These are phyloP conservation scores for Camptogramma bilineatum DNA, from an alignment of 2,888 invertebrate genomes.

Conservation along the genomic window DNA sequence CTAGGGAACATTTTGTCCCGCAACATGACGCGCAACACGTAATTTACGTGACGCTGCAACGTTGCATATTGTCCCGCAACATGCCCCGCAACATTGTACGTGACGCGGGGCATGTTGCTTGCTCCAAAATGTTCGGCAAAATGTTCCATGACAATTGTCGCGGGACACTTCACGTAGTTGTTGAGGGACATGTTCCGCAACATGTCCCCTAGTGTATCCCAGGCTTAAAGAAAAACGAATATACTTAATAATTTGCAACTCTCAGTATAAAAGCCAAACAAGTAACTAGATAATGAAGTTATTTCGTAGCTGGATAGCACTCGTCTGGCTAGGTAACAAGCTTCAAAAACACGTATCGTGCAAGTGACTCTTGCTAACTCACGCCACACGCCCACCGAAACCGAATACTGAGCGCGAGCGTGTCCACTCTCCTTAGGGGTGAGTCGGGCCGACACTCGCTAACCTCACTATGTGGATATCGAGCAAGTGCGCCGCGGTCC, in stretches of 20 bases:
- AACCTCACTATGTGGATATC: conserved; percentile 30
- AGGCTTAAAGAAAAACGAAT: too few relatives aligned
- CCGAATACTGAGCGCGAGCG: conserved; percentile 13
- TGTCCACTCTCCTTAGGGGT: conserved; percentile 13
- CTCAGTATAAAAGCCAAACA: conserved; percentile 4
- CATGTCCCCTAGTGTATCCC: too few relatives aligned
- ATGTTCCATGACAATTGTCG: too few relatives aligned
- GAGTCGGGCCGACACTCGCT: conserved; percentile 4
- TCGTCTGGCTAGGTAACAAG: conserved; percentile 35
- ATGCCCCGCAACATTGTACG: too few relatives aligned
- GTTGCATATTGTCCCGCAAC: too few relatives aligned
- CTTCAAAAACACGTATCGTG: conserved; percentile 42
- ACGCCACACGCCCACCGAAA: conserved; percentile 30
- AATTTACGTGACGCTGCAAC: too few relatives aligned
- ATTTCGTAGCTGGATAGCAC: conserved; percentile 35
- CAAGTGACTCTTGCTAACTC: conserved; percentile 38
- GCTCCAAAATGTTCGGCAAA: too few relatives aligned
- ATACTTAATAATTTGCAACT: background rate
- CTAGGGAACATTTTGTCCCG: too few relatives aligned
- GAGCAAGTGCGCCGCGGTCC: conserved; percentile 34
- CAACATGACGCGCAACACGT: too few relatives aligned
- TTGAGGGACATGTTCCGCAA: too few relatives aligned
- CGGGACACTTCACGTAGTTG: too few relatives aligned
- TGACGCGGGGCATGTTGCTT: too few relatives aligned
- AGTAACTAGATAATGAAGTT: conserved; percentile 21